Evolutionary conservation across 2,888 invertebrate species (phyloP).

Genomic region (Eristalinus aeneus): DNA sequence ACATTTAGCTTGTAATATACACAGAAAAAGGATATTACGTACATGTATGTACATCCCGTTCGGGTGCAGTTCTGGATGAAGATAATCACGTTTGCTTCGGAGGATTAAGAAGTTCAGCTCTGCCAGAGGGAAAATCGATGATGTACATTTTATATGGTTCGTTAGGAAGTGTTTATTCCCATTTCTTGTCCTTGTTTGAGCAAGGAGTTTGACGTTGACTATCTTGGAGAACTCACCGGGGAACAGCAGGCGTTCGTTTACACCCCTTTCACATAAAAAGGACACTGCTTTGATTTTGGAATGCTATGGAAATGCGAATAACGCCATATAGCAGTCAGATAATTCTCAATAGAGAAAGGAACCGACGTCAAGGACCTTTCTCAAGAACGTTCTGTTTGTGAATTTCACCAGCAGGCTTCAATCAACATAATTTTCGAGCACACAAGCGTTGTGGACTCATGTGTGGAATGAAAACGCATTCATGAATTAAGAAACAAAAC

Average conservation of each 20-base stretch:
- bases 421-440: background rate
- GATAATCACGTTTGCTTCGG: slow-evolving; percentile 61
- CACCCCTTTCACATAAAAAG: background rate
- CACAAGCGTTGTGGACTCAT: background rate
- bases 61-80: slow-evolving; percentile 18
- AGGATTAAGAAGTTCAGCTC: slow-evolving; percentile 66
- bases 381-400: background rate
- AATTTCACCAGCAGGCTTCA: background rate
- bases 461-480: background rate
- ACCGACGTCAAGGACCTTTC: background rate
- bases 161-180: slow-evolving; percentile 38
- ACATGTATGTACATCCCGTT: background rate
- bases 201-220: background rate
- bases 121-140: slow-evolving; percentile 22
- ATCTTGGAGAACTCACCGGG: background rate
- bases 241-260: background rate
- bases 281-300: background rate
- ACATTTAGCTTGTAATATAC: slow-evolving; percentile 53
- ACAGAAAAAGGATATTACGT: slow-evolving; percentile 34
- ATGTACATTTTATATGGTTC: slow-evolving; percentile 53
- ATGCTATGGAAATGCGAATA: background rate
- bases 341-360: background rate
- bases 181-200: background rate
- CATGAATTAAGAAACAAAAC: no score
- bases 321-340: background rate